Evolutionary conservation across 2,888 invertebrate genomes (phyloP), one percentile per base, ranked within the genome.

Genomic region (Cistogaster globosa): DNA sequence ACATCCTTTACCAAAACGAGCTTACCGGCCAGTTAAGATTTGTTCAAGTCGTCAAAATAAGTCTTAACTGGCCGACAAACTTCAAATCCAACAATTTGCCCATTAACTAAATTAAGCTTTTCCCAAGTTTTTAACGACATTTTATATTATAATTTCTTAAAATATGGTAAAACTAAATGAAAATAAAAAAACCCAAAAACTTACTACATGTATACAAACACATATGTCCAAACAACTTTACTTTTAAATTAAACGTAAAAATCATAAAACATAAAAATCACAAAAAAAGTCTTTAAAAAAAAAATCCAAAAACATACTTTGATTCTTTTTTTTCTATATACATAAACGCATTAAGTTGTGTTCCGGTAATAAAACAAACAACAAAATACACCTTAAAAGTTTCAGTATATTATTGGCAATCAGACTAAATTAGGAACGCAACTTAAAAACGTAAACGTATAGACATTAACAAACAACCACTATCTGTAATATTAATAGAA

Each of bases 1-100:
- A 71, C n/a, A 20, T 78, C 0, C 18, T 18, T 32, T 60, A 82
- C 48, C 45, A 71, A 75, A 74, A 82, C 82, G 85, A 38, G 65
- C 62, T 71, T 85, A 82, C 79, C 85, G 85, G 85, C 85, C 85
- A 85, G 85, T 85, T 85, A 67, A 42, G 85, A 67, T 82, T 85
- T 75, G 65, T 78, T 62, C 38, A 45, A 58, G 12, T 38, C 22
- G 14, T 12, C 38, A 6, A 45, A 20, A 68, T 65, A 20, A 79
- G 55, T 85, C 82, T 79, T 82, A 85, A 82, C 85, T 85, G 85
- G 85, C 85, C 85, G 85, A 42, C 42, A 42, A 42, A 42, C 12
- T 11, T 12, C 1, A 42, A 4, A 42, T 12, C 42, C 42, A 42
- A 42, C 12, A 42, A 42, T 42, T 42, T 42, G 42, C 42, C 42